These are phyloP conservation scores for Ylistrum balloti DNA, from an alignment of 1,140 invertebrate genomes.

Conservation along the genomic window DNA sequence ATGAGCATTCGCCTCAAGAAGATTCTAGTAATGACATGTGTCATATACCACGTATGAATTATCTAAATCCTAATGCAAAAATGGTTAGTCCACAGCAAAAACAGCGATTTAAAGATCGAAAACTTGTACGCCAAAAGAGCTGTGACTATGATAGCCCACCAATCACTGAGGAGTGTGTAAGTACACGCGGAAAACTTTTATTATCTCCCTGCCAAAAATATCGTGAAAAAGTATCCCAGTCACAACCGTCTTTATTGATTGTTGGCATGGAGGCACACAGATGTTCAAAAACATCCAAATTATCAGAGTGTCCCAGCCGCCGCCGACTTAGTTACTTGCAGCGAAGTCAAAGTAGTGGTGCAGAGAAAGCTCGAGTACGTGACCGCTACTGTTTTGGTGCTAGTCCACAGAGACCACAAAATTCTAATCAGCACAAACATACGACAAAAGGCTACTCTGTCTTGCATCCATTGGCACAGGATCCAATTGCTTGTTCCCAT, in stretches of 20 bases:
- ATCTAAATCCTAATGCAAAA: slow-evolving; percentile 59
- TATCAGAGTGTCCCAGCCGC: slow-evolving; percentile 56
- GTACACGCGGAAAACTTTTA: slow-evolving; percentile 44
- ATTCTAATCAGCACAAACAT: not conserved
- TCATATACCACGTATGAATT: slow-evolving; percentile 46
- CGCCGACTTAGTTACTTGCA: slow-evolving; percentile 53
- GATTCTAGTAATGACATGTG: not conserved
- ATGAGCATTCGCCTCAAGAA: not conserved
- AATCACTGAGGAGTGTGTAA: slow-evolving; percentile 60
- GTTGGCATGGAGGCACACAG: not conserved
- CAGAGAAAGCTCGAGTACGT: slow-evolving; percentile 58
- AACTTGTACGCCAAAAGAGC: slow-evolving; percentile 63
- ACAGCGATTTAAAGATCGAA: slow-evolving; percentile 67
- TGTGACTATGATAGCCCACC: slow-evolving; percentile 65
- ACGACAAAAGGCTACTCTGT: slow-evolving; percentile 49
- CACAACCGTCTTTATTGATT: slow-evolving; percentile 62
- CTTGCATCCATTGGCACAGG: slow-evolving; percentile 37
- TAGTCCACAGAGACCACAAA: slow-evolving; percentile 41
- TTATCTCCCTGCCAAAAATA: slow-evolving; percentile 52
- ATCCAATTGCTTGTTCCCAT: not conserved
- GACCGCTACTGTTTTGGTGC: slow-evolving; percentile 65
- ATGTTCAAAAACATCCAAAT: not conserved
- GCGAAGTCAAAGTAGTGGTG: slow-evolving; percentile 54
- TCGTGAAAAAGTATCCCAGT: slow-evolving; percentile 63
- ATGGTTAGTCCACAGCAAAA: slow-evolving; percentile 66